Base-by-base conservation (phyloP, 2,888 invertebrate species). In the Pharmacophagus antenor region DNA sequence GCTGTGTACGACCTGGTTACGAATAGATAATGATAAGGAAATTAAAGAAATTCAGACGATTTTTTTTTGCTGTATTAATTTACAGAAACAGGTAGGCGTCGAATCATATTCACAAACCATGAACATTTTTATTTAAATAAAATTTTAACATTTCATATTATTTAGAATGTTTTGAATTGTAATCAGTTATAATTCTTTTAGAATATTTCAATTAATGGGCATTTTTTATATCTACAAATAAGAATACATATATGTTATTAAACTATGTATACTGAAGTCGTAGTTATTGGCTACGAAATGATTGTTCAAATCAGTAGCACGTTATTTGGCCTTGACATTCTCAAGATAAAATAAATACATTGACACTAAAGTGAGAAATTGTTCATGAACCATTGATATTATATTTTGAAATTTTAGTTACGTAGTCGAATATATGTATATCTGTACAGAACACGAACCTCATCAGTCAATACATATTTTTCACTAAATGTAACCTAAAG, bases 281-380 rank as follows among this genome's bases (percentile, higher is more conserved):
- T 41, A 44, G 21, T 25, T 56, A 57, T 57, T 57, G 57, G 51
- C 42, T 27, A 51, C 17, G 22, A 42, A 10, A 41, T 51, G 23
- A 18, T 44, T 21, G 42, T 42, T 51, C 44, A 57, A 47, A 46
- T 48, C 31, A 21, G 31, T 56, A 31, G 47, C 21, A n/a, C 15
- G 37, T n/a, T 37, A 17, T 46, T 12, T 47, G 23, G 54, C 23
- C 22, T 23, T 49, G 49, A 49, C 23, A 49, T 49, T 49, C 25
- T 27, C 49, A 49, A 25, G 25, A 18, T 22, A 20, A 37, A 37
- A 17, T 47, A 47, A 47, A 54, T 18, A 44, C 42, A 44, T 18
- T 44, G 42, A 20, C 42, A 44, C 42, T 18, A 44, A 44, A 44
- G 42, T 44, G 42, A 44, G 42, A 54, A 54, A 54, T 46, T 54